Base-by-base conservation (phyloP, 30 jellyfish, hydroid and myxozoan genomes). In the Nemopilema nomurai region DNA sequence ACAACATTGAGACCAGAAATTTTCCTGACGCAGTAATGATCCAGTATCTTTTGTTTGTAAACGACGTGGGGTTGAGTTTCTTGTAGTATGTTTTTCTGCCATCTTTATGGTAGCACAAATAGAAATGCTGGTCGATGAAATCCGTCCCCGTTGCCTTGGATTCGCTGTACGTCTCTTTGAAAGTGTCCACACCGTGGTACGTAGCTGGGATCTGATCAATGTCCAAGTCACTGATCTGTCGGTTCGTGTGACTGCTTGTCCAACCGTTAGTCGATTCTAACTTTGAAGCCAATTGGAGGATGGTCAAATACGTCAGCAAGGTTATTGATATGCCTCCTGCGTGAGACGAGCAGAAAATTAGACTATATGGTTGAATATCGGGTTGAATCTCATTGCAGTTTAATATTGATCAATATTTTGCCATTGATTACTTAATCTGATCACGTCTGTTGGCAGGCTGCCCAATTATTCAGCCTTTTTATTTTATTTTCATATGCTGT, bases 61-160 rank as follows among this genome's bases (percentile, higher is more conserved):
- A 93, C 51, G 90, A 66, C 6, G 90, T 79, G 7, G 96, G 98
- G 69, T 93, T 96, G 49, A 78, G 89, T 53, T 93, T 93, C 83
- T 93, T 93, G 82, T 93, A 85, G 63, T 93, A 93, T 41, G 98
- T 88, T 51, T 93, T 93, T 23, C 92, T 81, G 32, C 97, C 98
- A 28, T 93, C 98, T 67, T 88, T 88, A 76, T 84, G 90, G 79
- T 93, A 93, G 32, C 98, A 93, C 22, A 93, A 75, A 75, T 89
- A 89, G 81, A 88, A 93, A 75, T 93, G 98, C 52, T 88, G 97
- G 68, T 93, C 98, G 49, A 93, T 81, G 76, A 93, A 93, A 51
- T 93, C 98, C 51, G 89, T 88, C 29, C 95, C 95, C 27, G 95
- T 92, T 25, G 85, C 90, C 70, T 92, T 92, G 52, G 91, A 62